These are phyloP conservation scores for Euplagia quadripunctaria DNA, from an alignment of 2,888 invertebrate genomes.

Conservation along the genomic window DNA sequence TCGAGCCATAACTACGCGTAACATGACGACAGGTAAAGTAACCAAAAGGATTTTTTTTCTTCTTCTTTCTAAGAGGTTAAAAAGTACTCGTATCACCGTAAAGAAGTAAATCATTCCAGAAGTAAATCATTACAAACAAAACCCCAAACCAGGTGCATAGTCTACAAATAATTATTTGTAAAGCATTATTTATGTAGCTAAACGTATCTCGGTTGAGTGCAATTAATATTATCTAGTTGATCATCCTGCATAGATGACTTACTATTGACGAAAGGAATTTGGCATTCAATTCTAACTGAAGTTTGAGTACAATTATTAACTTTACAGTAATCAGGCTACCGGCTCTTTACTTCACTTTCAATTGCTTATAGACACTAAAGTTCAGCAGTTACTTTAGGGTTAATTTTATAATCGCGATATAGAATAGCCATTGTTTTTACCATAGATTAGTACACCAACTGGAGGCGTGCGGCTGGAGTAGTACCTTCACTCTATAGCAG, in stretches of 20 bases:
- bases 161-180: not conserved
- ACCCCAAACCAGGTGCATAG: conserved; percentile 9
- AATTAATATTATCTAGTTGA: conserved; percentile 60
- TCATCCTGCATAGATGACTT: conserved; percentile 47
- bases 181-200: conserved; percentile 10
- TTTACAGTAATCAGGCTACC: conserved; percentile 39
- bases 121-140: not conserved
- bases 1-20: too few species aligned
- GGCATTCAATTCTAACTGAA: conserved; percentile 56
- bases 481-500: not conserved
- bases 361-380: conserved; percentile 18
- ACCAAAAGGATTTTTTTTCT: too few species aligned
- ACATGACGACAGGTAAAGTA: too few species aligned
- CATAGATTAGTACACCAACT: not conserved
- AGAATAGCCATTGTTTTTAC: not conserved
- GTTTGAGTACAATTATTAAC: conserved; percentile 39
- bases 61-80: too few species aligned
- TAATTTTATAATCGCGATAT: conserved; percentile 17
- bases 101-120: too few species aligned
- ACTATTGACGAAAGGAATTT: conserved; percentile 55
- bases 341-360: conserved; percentile 29
- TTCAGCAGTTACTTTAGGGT: conserved; percentile 19
- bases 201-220: conserved; percentile 59
- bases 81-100: not conserved
- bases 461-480: too few species aligned